Conservation (phyloP, 2,797 vertebrate species). For the Balearica regulorum region DNA sequence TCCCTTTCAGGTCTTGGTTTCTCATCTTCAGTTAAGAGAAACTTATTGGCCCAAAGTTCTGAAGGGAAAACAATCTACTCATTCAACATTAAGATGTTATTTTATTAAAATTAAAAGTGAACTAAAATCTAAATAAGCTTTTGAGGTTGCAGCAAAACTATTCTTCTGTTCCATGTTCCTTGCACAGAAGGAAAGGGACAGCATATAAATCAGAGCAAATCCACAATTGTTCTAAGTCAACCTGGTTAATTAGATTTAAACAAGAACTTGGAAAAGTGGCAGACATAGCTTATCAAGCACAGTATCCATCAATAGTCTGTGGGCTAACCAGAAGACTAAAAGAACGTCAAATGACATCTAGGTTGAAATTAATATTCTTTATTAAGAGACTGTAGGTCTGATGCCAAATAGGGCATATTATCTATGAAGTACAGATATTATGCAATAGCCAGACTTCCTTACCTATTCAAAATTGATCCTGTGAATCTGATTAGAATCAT, state of each 20-base stretch:
- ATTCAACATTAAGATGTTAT: neutral
- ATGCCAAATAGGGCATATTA: neutral
- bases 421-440: neutral
- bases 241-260: neutral
- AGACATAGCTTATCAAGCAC: neutral
- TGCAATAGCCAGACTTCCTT: neutral
- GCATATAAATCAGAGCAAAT: neutral
- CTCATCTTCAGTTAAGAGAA: neutral
- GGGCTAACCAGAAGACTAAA: neutral
- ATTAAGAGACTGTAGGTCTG: neutral
- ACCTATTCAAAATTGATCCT: neutral
- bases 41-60: neutral
- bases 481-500: neutral
- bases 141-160: neutral
- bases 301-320: neutral
- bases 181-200: neutral
- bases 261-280: neutral
- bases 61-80: neutral
- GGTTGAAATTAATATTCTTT: neutral
- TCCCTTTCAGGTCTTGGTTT: neutral
- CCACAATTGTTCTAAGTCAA: neutral
- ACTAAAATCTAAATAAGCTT: neutral
- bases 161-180: neutral
- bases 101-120: neutral
- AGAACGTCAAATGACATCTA: neutral